Conservation (phyloP, 2,113 vertebrate species). For the Amphilophus citrinellus region DNA sequence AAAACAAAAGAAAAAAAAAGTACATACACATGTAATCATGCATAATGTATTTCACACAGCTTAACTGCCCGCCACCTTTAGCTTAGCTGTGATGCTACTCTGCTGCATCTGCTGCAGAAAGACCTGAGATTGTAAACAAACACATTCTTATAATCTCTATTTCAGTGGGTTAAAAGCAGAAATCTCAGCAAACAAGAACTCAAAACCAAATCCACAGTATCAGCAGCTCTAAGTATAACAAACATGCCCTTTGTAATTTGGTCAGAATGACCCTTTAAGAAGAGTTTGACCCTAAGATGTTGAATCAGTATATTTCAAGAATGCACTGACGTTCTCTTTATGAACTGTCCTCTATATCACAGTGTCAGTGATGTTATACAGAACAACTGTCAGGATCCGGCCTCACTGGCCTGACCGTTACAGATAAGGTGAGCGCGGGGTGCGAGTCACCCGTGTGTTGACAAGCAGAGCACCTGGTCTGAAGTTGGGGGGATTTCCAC, state of each 20-base stretch:
- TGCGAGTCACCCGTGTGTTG: conserved; percentile 52
- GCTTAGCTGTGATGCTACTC: not conserved
- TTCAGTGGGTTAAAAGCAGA: not conserved
- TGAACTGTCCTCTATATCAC: not conserved
- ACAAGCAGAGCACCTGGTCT: conserved; percentile 45
- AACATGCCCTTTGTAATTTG: not conserved
- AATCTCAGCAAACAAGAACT: not conserved
- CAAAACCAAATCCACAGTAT: not conserved
- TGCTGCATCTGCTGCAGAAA: not conserved
- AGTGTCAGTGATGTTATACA: conserved; percentile 53
- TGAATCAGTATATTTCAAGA: not conserved
- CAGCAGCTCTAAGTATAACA: not conserved
- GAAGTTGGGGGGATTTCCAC: conserved; percentile 47
- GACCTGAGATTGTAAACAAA: not conserved
- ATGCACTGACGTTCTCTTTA: not conserved
- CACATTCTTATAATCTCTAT: not conserved
- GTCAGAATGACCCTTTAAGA: not conserved
- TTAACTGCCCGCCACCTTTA: rapidly evolving
- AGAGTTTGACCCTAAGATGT: not conserved
- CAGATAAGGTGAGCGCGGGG: conserved; percentile 47
- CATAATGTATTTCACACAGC: too few relatives aligned
- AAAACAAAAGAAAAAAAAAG: too few relatives aligned
- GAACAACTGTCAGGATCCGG: conserved; percentile 25
- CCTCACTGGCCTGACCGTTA: not conserved
- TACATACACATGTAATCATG: not conserved